These are phyloP conservation scores for Taxidea taxus DNA, from an alignment of 2,113 vertebrate genomes.

Conservation along the genomic window DNA sequence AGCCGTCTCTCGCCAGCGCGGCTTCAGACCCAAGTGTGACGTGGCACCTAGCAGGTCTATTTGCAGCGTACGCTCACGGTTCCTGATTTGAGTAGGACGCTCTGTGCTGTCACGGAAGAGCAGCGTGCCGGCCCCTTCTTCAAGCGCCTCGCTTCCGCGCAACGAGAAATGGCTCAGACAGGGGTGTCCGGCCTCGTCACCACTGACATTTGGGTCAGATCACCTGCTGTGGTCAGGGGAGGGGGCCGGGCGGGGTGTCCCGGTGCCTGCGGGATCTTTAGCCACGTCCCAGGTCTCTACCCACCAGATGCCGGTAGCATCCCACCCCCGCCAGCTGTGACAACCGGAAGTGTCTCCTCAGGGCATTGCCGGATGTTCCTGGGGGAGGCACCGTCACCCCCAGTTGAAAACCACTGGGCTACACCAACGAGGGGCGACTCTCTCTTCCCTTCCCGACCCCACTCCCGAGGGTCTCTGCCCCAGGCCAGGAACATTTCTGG, in stretches of 20 bases:
- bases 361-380: not conserved
- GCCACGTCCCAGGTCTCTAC: not conserved
- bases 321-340: not conserved
- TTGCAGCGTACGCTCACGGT: constrained; percentile 44
- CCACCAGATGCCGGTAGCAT: not conserved
- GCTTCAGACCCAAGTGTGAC: constrained; percentile 60
- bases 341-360: not conserved
- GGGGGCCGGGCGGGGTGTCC: not conserved
- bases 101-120: constrained; percentile 9
- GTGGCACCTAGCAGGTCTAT: constrained; percentile 62
- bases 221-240: not conserved
- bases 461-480: not conserved
- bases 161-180: not conserved
- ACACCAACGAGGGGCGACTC: constrained; percentile 47
- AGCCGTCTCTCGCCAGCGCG: constrained; percentile 25
- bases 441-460: not conserved
- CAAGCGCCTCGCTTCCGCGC: not conserved
- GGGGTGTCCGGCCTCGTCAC: not conserved
- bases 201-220: not conserved
- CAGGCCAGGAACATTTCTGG: constrained; percentile 30
- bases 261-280: not conserved
- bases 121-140: constrained; percentile 31
- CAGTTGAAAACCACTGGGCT: not conserved
- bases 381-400: not conserved
- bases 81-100: not conserved